Conservation (phyloP, 2,888 invertebrate species). For the Zaprionus lineosus region DNA sequence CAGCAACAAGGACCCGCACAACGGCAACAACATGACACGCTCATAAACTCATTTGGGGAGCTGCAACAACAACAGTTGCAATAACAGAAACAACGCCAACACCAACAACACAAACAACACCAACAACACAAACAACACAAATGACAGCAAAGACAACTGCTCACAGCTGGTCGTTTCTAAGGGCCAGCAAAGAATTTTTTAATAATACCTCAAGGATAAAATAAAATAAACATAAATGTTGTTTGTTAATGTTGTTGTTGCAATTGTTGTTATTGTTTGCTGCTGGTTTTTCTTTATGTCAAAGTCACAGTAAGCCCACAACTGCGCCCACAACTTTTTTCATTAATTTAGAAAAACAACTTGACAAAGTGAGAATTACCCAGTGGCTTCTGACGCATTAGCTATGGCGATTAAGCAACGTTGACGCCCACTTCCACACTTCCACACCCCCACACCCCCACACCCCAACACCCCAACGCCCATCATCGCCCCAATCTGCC, state of each 20-base stretch:
- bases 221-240: constrained; percentile 66
- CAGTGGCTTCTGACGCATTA: constrained; percentile 44
- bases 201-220: constrained; percentile 70
- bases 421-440: constrained; percentile 3
- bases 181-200: constrained; percentile 54
- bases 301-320: constrained; percentile 36
- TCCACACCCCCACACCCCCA: neutral
- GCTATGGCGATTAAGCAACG: constrained; percentile 55
- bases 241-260: constrained; percentile 19
- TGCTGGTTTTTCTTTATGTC: constrained; percentile 32
- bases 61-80: constrained; percentile 9
- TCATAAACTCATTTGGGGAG: constrained; percentile 68
- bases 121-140: neutral
- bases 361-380: constrained; percentile 23
- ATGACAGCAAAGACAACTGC: constrained; percentile 15
- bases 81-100: neutral
- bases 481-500: constrained; percentile 4
- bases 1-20: constrained; percentile 21
- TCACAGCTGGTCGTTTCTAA: constrained; percentile 39
- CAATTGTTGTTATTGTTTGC: constrained; percentile 6
- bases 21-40: constrained; percentile 66
- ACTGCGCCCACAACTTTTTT: constrained; percentile 67
- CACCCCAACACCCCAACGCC: neutral
- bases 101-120: constrained; percentile 1
- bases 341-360: constrained; percentile 60